Percentiles rank a stretch among this genome's conserved stretches.
phyloP scores from a whole-genome alignment of 2,797 vertebrate genomes.

The Moxostoma hubbsi region DNA sequence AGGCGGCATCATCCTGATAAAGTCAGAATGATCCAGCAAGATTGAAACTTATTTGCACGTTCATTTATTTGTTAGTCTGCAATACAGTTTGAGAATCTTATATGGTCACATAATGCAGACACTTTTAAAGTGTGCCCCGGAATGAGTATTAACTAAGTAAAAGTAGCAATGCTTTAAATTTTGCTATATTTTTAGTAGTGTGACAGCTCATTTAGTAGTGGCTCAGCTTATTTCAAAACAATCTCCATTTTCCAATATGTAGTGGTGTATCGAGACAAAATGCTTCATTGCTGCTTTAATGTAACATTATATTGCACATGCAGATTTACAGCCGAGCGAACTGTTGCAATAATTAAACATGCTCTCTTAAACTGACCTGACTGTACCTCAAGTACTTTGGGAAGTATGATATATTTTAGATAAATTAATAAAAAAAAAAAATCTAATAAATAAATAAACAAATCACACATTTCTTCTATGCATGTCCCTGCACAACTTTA shows the following conservation, averaged over 20 bases:
- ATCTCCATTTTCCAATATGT: not conserved
- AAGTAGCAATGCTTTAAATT: no score
- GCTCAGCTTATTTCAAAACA: no score
- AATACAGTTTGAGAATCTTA: no score
- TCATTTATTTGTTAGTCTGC: not conserved
- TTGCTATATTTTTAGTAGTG: no score
- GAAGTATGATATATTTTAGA: not conserved
- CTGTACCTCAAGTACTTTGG: not conserved
- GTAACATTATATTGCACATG: not conserved
- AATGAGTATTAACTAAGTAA: no score
- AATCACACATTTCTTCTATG: no score
- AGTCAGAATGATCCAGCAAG: slow-evolving; percentile 2
- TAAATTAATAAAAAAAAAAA: no score
- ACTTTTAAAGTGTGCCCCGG: not conserved
- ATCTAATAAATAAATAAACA: no score
- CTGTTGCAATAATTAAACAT: not conserved
- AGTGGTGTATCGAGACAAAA: not conserved
- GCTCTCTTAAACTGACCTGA: not conserved
- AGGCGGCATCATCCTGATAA: slow-evolving; percentile 13
- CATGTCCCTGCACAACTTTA: no score
- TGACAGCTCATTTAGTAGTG: no score
- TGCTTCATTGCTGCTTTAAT: not conserved
- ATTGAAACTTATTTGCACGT: slow-evolving; percentile 13
- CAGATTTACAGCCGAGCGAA: not conserved
- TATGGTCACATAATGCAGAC: not conserved